These are phyloP conservation scores for Grus americana DNA, from an alignment of 2,113 vertebrate species.

Conservation along the genomic window DNA sequence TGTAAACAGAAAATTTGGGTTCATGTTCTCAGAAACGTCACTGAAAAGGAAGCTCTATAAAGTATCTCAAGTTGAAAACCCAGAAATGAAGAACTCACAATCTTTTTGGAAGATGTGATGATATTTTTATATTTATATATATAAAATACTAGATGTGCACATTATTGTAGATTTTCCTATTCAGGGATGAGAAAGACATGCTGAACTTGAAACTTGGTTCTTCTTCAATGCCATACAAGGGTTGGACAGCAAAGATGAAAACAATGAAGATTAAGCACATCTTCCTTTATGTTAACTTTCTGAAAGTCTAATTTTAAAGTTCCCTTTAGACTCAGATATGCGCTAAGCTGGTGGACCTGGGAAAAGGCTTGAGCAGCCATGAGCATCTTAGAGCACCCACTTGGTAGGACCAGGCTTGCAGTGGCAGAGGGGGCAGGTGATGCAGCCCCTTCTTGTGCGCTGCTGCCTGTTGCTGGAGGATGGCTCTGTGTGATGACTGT, in stretches of 20 bases:
- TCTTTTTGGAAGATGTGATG: not conserved
- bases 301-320: not conserved
- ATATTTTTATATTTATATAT: not conserved
- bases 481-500: not conserved
- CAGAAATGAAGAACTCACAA: not conserved
- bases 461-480: not conserved
- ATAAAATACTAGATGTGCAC: not conserved
- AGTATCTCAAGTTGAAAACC: not conserved
- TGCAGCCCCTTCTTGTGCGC: not conserved
- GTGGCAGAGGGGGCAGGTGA: not conserved
- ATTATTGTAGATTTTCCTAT: not conserved
- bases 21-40: not conserved
- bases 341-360: not conserved
- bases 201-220: not conserved
- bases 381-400: not conserved
- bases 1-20: not conserved
- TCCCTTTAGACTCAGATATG: not conserved
- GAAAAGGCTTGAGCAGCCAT: not conserved
- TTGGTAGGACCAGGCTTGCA: not conserved
- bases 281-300: not conserved
- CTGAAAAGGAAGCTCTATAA: not conserved
- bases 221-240: rapidly evolving
- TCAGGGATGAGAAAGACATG: not conserved
- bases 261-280: not conserved
- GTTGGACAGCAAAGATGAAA: not conserved